These are phyloP conservation scores for Manis crassicaudata DNA, from an alignment of 2,797 vertebrate genomes.

Conservation along the genomic window DNA sequence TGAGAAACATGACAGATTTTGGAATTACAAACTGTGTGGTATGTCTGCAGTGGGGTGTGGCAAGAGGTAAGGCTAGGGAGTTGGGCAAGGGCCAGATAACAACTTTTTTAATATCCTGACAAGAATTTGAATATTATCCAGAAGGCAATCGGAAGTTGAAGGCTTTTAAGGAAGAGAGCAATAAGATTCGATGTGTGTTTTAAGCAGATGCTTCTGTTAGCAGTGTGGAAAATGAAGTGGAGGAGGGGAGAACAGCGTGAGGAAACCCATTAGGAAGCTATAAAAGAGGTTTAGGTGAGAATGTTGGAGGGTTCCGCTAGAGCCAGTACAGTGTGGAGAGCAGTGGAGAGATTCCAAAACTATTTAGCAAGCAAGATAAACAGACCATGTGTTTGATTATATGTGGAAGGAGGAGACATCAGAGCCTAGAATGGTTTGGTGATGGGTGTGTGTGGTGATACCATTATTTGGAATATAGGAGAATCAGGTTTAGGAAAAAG, in stretches of 20 bases:
- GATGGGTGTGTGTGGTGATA: neutral
- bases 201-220: conserved; percentile 63
- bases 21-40: neutral
- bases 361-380: conserved; percentile 45
- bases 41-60: conserved; percentile 5
- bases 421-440: conserved; percentile 13
- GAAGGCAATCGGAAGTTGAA: conserved; percentile 65
- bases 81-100: conserved; percentile 25
- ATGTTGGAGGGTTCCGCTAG: conserved; percentile 56
- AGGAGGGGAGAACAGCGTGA: conserved; percentile 34
- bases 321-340: neutral
- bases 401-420: neutral
- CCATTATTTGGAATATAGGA: neutral
- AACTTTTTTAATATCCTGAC: conserved; percentile 42
- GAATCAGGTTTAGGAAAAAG: neutral
- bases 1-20: conserved; percentile 16
- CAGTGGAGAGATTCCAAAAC: conserved; percentile 38
- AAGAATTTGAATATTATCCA: conserved; percentile 66
- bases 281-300: conserved; percentile 67
- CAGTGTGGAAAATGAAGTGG: conserved; percentile 59
- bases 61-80: neutral
- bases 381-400: conserved; percentile 48
- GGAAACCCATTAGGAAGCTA: conserved; percentile 70
- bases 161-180: conserved; percentile 75
- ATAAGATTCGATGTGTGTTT: conserved; percentile 64